Conservation (phyloP, 2,888 invertebrate genomes). For the Acanthosepion esculentum region DNA sequence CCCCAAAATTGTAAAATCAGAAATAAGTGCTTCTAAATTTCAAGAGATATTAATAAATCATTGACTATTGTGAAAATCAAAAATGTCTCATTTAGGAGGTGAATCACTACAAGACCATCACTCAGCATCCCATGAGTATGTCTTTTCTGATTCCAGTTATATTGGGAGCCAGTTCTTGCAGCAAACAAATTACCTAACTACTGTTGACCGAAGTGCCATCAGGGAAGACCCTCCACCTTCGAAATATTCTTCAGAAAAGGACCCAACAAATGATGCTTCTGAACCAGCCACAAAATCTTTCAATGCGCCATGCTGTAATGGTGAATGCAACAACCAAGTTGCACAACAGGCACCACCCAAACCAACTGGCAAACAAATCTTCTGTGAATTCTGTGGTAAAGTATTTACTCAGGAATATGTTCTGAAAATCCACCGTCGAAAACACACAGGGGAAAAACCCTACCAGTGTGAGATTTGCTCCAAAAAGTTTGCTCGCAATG, state of each 20-base stretch:
- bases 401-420: constrained; percentile 35
- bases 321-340: not conserved
- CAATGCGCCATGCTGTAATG: not conserved
- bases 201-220: not conserved
- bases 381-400: constrained; percentile 40
- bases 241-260: not conserved
- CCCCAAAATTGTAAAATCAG: not conserved
- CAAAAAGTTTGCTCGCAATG: constrained; percentile 37
- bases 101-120: not conserved
- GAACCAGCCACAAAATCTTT: not conserved
- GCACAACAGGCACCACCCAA: not conserved
- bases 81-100: constrained; percentile 21
- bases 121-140: not conserved
- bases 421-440: constrained; percentile 24
- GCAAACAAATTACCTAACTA: not conserved
- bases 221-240: not conserved
- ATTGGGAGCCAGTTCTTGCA: not conserved
- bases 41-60: not conserved
- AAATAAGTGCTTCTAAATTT: not conserved
- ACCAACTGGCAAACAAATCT: constrained; percentile 3
- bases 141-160: not conserved
- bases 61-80: not conserved
- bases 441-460: constrained; percentile 39
- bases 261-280: not conserved
- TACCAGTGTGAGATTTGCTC: constrained; percentile 43